phyloP scores from a whole-genome alignment of 1,140 invertebrate genomes.

The Eumaeus atala region DNA sequence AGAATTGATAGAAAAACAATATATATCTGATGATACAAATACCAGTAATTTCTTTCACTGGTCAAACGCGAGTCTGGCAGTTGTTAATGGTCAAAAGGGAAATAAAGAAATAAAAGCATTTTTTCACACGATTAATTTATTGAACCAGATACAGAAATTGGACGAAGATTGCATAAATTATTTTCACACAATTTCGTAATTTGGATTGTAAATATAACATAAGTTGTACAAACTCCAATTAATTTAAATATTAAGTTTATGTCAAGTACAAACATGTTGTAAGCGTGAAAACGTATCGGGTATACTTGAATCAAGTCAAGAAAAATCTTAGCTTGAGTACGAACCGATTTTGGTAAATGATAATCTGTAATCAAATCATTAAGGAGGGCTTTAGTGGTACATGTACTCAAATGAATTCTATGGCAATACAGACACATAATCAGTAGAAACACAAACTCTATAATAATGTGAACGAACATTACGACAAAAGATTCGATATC shows the following conservation, averaged over 20 bases:
- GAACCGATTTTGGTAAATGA: too few species aligned
- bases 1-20: too few species aligned
- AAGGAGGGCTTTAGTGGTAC: too few species aligned
- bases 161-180: too few species aligned
- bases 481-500: slow-evolving; percentile 18
- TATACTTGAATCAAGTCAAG: slow-evolving; percentile 37
- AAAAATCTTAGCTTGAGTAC: slow-evolving; percentile 40
- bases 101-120: too few species aligned
- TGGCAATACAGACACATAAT: slow-evolving; percentile 39
- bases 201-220: slow-evolving; percentile 42
- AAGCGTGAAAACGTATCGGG: slow-evolving; percentile 32
- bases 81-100: too few species aligned
- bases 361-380: too few species aligned
- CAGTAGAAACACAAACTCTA: slow-evolving; percentile 30
- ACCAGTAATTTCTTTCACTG: too few species aligned
- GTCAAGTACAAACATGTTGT: slow-evolving; percentile 41
- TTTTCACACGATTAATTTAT: too few species aligned
- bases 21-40: too few species aligned
- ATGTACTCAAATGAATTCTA: slow-evolving; percentile 5
- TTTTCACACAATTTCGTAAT: slow-evolving; percentile 25
- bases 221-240: slow-evolving; percentile 39
- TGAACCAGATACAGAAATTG: too few species aligned
- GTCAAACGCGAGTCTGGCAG: too few species aligned
- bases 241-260: slow-evolving; percentile 41
- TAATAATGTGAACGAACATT: slow-evolving; percentile 28